phyloP scores from a whole-genome alignment of 2,888 invertebrate species.

The Adelognathus sp. region DNA sequence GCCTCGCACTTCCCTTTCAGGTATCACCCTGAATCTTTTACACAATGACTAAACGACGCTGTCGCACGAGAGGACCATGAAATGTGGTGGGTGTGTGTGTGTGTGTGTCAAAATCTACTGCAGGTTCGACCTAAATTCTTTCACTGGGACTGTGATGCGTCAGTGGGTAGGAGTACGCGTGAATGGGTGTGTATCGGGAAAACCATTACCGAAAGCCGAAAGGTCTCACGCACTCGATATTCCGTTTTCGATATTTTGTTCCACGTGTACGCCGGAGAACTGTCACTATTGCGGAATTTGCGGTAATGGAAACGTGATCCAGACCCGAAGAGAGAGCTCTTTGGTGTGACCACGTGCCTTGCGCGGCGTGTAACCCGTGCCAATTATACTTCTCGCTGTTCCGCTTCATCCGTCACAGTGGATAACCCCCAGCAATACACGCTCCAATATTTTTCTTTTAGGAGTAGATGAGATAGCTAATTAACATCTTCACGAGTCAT shows the following conservation, averaged over 20 bases:
- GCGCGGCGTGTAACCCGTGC: not conserved
- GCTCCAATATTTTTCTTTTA: too few relatives aligned
- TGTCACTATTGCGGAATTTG: conserved; percentile 3
- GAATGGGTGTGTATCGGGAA: not conserved
- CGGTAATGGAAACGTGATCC: conserved; percentile 3
- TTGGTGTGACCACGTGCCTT: conserved; percentile 4
- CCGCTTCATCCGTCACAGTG: not conserved
- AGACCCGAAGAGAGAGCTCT: not conserved
- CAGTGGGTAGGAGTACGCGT: not conserved
- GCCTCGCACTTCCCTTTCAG: not conserved
- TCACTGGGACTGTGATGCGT: not conserved
- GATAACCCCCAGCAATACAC: not conserved
- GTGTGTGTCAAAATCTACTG: not conserved
- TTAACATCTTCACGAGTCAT: not conserved
- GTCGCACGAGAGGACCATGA: not conserved
- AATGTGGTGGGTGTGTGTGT: not conserved
- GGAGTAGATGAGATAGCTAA: not conserved
- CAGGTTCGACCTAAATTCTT: not conserved
- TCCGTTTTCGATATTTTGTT: conserved; percentile 3
- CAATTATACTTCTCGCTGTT: not conserved
- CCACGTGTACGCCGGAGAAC: not conserved
- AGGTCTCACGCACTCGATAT: conserved; percentile 22
- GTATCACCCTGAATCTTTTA: conserved; percentile 29
- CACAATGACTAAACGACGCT: not conserved
- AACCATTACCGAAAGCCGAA: conserved; percentile 2